Conservation (phyloP, 2,888 invertebrate species). For the Vandiemenella viatica region DNA sequence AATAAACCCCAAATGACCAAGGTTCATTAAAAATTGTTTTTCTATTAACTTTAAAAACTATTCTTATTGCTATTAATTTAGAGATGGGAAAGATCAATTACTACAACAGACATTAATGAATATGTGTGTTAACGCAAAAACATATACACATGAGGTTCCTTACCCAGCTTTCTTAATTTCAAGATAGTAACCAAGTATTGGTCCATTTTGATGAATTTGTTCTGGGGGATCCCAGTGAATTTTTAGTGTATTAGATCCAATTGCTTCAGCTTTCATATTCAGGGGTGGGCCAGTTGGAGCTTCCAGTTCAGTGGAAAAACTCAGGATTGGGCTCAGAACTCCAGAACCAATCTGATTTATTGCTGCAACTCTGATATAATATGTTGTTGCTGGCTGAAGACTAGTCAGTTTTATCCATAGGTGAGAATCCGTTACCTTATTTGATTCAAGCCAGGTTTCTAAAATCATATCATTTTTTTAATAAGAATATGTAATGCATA, state of each 20-base stretch:
- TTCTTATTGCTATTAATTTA: too few relatives aligned
- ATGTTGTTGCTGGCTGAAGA: conserved; percentile 27
- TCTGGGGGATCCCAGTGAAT: conserved; percentile 23
- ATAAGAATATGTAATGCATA: too few relatives aligned
- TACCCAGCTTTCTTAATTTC: conserved; percentile 37
- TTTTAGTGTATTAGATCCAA: conserved; percentile 19
- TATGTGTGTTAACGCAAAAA: background rate
- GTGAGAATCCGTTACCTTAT: conserved; percentile 1
- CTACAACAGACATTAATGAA: too few relatives aligned
- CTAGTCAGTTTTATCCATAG: conserved; percentile 18
- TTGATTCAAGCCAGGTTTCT: conserved; percentile 6
- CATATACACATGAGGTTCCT: conserved; percentile 22
- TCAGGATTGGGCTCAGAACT: conserved; percentile 20
- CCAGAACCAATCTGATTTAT: conserved; percentile 29
- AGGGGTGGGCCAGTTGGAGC: conserved; percentile 42
- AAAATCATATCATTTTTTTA: too few relatives aligned
- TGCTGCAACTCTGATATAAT: conserved; percentile 29
- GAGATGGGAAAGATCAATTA: too few relatives aligned
- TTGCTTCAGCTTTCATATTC: conserved; percentile 18
- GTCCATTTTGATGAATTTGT: conserved; percentile 20
- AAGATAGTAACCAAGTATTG: conserved; percentile 22
- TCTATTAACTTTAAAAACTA: too few relatives aligned
- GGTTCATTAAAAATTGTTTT: too few relatives aligned
- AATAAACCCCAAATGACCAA: too few relatives aligned
- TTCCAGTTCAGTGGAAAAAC: conserved; percentile 24